Percentiles rank a stretch among this genome's conserved stretches.
Conservation (phyloP, 1,140 invertebrate species). For the Drosophila ohnishii region DNA sequence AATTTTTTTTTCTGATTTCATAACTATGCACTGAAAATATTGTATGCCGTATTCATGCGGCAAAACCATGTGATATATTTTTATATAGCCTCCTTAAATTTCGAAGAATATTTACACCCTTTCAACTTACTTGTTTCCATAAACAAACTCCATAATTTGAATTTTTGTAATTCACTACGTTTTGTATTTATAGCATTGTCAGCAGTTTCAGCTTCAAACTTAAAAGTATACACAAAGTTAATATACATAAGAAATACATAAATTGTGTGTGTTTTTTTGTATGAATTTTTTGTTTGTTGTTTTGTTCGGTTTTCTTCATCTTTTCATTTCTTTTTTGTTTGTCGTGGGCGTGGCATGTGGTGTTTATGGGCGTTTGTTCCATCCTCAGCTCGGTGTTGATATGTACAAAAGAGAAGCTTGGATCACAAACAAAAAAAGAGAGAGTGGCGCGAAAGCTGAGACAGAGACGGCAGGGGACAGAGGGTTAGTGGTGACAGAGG, state of each 20-base stretch:
- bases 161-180: conserved; percentile 78
- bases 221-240: conserved; percentile 70
- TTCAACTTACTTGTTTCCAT: neutral
- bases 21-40: neutral
- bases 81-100: neutral
- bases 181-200: conserved; percentile 80
- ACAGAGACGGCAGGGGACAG: conserved; percentile 59
- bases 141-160: conserved; percentile 17
- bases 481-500: conserved; percentile 25
- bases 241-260: conserved; percentile 58
- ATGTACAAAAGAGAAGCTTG: conserved; percentile 64
- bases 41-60: neutral
- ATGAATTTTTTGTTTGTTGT: conserved; percentile 45
- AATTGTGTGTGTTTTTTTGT: conserved; percentile 68
- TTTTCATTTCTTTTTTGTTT: conserved; percentile 27
- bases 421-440: conserved; percentile 61
- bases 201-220: conserved; percentile 70
- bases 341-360: conserved; percentile 64
- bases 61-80: neutral
- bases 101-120: neutral
- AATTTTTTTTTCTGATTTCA: neutral
- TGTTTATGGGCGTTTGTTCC: conserved; percentile 46
- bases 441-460: conserved; percentile 74
- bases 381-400: conserved; percentile 41
- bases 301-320: conserved; percentile 44